Base-by-base conservation (phyloP, 1,140 invertebrate species). In the Halotydeus destructor region DNA sequence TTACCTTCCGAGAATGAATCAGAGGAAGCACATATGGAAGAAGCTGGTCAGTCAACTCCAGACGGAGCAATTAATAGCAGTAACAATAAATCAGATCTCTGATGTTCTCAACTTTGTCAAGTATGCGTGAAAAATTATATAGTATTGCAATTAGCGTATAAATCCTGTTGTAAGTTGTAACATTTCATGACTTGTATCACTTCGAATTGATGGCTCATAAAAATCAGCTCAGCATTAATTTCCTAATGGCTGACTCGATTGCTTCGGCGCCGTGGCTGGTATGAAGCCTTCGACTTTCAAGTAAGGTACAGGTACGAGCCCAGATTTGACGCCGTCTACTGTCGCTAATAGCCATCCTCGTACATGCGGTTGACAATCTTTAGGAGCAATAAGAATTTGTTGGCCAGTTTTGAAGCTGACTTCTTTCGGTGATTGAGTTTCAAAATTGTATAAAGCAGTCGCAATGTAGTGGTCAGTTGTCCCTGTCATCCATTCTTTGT, bases 271-370 rank as follows among this genome's bases (percentile, higher is more conserved):
- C n/a, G n/a, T n/a, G n/a, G n/a, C n/a, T n/a, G n/a, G n/a, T n/a
- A n/a, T n/a, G n/a, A n/a, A n/a, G n/a, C n/a, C n/a, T n/a, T n/a
- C n/a, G n/a, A n/a, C n/a, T n/a, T n/a, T n/a, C n/a, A n/a, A n/a
- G n/a, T n/a, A n/a, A n/a, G n/a, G n/a, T n/a, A n/a, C n/a, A n/a
- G 83, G 83, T 34, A 88, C 67, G 0, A 85, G 57, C 3, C 81
- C 83, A 2, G 70, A 65, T 24, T 62, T 69, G 41, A 69, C 65
- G 31, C 69, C 70, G 58, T 84, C 74, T 33, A 67, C 60, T 3
- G 73, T 68, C 0, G 74, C 78, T 26, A 51, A 43, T n/a, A 51
- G 9, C 51, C 49, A 52, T 12, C 41, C 41, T 25, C 34, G 11
- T 18, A 32, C 33, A 21, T 23, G 36, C 4, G 44, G 44, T 41